These are phyloP conservation scores for Ornithoptera priamus DNA, from an alignment of 2,888 invertebrate species.

Conservation along the genomic window DNA sequence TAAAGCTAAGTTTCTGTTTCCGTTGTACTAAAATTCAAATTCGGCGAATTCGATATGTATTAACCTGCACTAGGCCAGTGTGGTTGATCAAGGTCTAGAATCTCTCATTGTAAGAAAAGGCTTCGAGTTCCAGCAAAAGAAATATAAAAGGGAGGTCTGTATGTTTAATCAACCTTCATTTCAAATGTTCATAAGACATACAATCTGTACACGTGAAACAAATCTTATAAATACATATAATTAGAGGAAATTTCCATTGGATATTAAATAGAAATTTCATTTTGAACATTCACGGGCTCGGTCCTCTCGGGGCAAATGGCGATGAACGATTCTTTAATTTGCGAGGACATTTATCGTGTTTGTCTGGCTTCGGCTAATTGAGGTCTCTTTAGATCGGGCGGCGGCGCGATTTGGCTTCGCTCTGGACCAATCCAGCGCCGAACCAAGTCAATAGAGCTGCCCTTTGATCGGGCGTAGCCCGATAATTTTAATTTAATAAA, in stretches of 20 bases:
- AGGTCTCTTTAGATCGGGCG: slow-evolving; percentile 48
- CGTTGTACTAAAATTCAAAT: too few species aligned
- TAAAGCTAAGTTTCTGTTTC: too few species aligned
- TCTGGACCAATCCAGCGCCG: slow-evolving; percentile 64
- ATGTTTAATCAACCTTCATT: too few species aligned
- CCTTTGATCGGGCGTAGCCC: slow-evolving; percentile 62
- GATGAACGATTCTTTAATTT: slow-evolving; percentile 72
- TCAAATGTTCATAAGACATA: too few species aligned
- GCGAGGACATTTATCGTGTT: slow-evolving; percentile 67
- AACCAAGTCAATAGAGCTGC: slow-evolving; percentile 62
- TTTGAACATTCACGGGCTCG: background rate
- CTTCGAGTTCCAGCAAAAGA: too few species aligned
- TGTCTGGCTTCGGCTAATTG: slow-evolving; percentile 71
- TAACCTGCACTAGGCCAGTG: too few species aligned
- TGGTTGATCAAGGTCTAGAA: too few species aligned
- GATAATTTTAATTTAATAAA: slow-evolving; percentile 66
- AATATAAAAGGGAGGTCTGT: too few species aligned
- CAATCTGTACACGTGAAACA: too few species aligned
- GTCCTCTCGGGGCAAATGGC: slow-evolving; percentile 44
- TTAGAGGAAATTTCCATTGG: background rate
- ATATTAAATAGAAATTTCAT: slow-evolving; percentile 3
- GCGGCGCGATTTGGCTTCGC: slow-evolving; percentile 54
- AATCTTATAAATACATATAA: too few species aligned
- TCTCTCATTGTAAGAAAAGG: too few species aligned
- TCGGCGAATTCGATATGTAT: too few species aligned